Percentiles rank a stretch among this genome's conserved stretches.
These are phyloP conservation scores for Zygothrica quintamaculata DNA, from an alignment of 2,888 invertebrate genomes.

Conservation along the genomic window DNA sequence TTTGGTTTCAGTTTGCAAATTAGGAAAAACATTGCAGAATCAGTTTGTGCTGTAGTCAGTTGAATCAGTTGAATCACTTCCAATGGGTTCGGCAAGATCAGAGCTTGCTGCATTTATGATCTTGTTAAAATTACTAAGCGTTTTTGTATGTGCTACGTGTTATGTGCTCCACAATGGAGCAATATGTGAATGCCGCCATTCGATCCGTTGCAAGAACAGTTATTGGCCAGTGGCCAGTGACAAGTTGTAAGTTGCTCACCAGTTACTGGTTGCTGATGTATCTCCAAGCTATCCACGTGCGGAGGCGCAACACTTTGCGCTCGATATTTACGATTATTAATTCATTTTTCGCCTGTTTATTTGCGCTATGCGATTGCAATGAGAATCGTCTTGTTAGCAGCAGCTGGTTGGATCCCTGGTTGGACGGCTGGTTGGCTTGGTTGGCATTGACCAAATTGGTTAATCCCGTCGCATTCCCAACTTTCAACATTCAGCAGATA, in stretches of 20 bases:
- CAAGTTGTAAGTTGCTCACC: not conserved
- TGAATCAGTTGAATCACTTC: not conserved
- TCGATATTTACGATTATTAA: conserved; percentile 82
- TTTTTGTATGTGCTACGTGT: conserved; percentile 24
- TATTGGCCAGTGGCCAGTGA: conserved; percentile 25
- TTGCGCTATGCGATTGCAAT: conserved; percentile 44
- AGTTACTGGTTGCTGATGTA: not conserved
- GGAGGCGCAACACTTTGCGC: conserved; percentile 67
- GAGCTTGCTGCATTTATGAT: conserved; percentile 70
- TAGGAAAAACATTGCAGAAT: conserved; percentile 58
- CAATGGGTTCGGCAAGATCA: conserved; percentile 68
- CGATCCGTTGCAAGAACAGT: conserved; percentile 69
- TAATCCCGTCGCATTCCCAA: conserved; percentile 62
- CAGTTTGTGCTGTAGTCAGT: conserved; percentile 7
- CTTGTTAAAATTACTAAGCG: conserved; percentile 75
- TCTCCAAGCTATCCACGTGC: conserved; percentile 57
- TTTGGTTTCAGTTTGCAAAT: conserved; percentile 61
- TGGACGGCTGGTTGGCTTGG: conserved; percentile 1
- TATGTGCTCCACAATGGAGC: conserved; percentile 53
- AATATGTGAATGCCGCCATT: conserved; percentile 21
- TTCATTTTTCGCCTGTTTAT: conserved; percentile 79
- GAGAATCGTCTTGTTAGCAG: conserved; percentile 61
- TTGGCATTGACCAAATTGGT: conserved; percentile 53
- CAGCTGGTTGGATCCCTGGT: conserved; percentile 5
- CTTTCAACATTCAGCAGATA: conserved; percentile 18